Conservation (phyloP, 2,888 invertebrate genomes). For the Polyploca ridens region DNA sequence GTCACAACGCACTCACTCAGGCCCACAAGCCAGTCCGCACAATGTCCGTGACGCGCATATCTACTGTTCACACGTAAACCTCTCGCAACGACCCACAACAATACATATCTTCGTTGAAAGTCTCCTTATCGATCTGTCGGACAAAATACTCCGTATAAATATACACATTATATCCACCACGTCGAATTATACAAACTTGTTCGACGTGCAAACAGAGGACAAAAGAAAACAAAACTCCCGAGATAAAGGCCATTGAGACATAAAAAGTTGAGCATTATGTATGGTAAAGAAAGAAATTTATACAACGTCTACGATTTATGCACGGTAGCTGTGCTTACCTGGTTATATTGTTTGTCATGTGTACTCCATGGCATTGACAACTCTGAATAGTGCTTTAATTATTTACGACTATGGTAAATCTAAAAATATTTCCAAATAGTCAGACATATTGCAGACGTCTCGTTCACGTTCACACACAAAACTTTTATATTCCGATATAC, state of each 20-base stretch:
- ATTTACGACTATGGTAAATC: conserved; percentile 71
- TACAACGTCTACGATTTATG: conserved; percentile 22
- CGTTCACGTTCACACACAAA: conserved; percentile 70
- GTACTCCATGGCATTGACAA: conserved; percentile 70
- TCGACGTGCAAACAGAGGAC: conserved; percentile 73
- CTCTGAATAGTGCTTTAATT: conserved; percentile 55
- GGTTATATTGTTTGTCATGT: conserved; percentile 64
- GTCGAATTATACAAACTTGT: conserved; percentile 68
- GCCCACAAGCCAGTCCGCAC: conserved; percentile 59
- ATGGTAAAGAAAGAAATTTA: conserved; percentile 43
- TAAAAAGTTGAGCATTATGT: conserved; percentile 76
- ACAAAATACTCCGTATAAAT: conserved; percentile 73
- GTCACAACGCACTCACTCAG: conserved; percentile 61
- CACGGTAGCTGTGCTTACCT: conserved; percentile 59
- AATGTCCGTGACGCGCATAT: conserved; percentile 75
- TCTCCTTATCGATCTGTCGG: conserved; percentile 80
- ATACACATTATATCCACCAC: conserved; percentile 57
- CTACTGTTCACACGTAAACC: conserved; percentile 70
- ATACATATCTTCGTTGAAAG: conserved; percentile 72
- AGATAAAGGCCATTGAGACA: conserved; percentile 83
- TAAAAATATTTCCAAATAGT: conserved; percentile 84
- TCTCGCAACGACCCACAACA: conserved; percentile 65
- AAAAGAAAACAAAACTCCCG: conserved; percentile 81
- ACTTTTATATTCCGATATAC: conserved; percentile 65
- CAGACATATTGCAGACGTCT: conserved; percentile 85